Evolutionary conservation across 2,888 invertebrate genomes (phyloP).

Genomic region (Chrysopilus asiliformis): DNA sequence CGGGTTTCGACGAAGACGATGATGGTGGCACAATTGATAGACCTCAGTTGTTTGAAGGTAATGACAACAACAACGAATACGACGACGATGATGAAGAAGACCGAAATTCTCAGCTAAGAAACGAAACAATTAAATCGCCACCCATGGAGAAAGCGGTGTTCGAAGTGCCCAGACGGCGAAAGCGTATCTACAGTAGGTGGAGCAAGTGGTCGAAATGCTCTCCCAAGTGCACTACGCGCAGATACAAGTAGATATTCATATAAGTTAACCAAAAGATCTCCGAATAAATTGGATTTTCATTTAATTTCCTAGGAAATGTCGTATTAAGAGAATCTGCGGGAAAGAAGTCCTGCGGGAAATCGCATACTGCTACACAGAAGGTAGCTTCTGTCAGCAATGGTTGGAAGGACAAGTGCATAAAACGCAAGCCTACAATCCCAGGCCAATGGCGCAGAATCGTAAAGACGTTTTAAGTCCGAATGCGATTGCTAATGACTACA

Average conservation of each 20-base stretch:
- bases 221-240: slow-evolving; percentile 61
- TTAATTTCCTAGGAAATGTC: slow-evolving; percentile 48
- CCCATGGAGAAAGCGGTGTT: slow-evolving; percentile 27
- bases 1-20: slow-evolving; percentile 7
- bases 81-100: slow-evolving; percentile 11
- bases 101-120: not conserved
- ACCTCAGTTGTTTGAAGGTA: slow-evolving; percentile 12
- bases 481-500: slow-evolving; percentile 26
- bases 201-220: slow-evolving; percentile 73
- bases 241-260: slow-evolving; percentile 46
- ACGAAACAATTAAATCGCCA: slow-evolving; percentile 2
- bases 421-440: slow-evolving; percentile 24
- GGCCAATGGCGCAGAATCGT: slow-evolving; percentile 22
- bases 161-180: slow-evolving; percentile 24
- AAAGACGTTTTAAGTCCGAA: slow-evolving; percentile 23
- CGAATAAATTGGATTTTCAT: slow-evolving; percentile 2
- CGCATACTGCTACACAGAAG: slow-evolving; percentile 73
- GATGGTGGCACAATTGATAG: not conserved
- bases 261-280: not conserved
- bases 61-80: slow-evolving; percentile 8
- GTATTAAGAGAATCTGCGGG: slow-evolving; percentile 58
- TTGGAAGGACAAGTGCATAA: slow-evolving; percentile 35
- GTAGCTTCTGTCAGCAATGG: slow-evolving; percentile 68
- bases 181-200: slow-evolving; percentile 59
- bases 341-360: slow-evolving; percentile 66